Conservation (phyloP, 2,888 invertebrate genomes). For the Sinotaia quadrata region DNA sequence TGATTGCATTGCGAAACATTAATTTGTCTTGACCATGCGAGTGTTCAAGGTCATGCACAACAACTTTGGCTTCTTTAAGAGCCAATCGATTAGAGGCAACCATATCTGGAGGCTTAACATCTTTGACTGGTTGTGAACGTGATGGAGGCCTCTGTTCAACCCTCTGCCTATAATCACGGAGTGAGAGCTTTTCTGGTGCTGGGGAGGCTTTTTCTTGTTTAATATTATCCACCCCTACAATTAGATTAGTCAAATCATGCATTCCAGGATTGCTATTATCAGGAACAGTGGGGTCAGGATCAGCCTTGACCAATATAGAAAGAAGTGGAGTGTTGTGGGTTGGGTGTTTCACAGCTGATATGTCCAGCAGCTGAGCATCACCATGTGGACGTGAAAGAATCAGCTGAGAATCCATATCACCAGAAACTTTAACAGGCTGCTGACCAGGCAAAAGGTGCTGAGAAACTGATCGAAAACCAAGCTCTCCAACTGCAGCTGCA, state of each 20-base stretch:
- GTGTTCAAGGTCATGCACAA: constrained; percentile 39
- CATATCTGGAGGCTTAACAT: constrained; percentile 27
- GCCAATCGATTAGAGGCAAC: constrained; percentile 35
- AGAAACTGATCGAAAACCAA: too few species aligned
- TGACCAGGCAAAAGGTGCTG: too few species aligned
- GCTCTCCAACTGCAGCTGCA: constrained; percentile 35
- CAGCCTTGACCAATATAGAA: background rate
- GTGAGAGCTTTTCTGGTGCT: constrained; percentile 7
- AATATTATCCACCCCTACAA: constrained; percentile 22
- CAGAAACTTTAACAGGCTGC: background rate
- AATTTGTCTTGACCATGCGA: constrained; percentile 30
- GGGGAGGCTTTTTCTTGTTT: constrained; percentile 3
- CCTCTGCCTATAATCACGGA: constrained; percentile 29
- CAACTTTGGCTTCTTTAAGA: constrained; percentile 16
- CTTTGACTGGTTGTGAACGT: background rate
- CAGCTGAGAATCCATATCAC: background rate
- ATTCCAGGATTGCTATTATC: too few species aligned
- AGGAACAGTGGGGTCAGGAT: background rate
- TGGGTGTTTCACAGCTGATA: background rate
- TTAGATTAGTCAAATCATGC: background rate
- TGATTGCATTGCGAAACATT: constrained; percentile 17
- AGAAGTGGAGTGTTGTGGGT: background rate
- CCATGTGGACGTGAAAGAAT: background rate
- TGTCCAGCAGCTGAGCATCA: background rate
- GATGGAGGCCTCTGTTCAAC: constrained; percentile 26